Evolutionary conservation across 2,113 vertebrate species (phyloP).

Genomic region (Scolopax mira): DNA sequence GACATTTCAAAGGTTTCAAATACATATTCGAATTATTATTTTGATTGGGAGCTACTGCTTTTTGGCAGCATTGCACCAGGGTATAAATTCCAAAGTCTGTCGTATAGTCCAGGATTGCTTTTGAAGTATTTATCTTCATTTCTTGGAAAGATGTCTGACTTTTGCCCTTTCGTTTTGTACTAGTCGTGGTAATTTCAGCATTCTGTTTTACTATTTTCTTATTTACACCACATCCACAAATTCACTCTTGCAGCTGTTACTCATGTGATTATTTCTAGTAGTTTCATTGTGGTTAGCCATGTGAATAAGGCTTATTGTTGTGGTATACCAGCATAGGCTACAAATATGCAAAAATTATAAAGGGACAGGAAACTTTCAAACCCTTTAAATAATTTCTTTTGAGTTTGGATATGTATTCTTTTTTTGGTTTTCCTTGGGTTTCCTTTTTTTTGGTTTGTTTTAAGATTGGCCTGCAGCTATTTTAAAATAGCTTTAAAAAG

Average conservation of each 20-base stretch:
- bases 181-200: not conserved
- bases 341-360: constrained; percentile 50
- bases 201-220: not conserved
- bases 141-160: not conserved
- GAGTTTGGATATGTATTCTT: not conserved
- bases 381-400: constrained; percentile 31
- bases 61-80: not conserved
- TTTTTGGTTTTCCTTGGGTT: not conserved
- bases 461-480: not conserved
- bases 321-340: constrained; percentile 9
- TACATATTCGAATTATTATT: not conserved
- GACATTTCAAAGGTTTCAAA: not conserved
- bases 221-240: constrained; percentile 41
- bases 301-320: constrained; percentile 55
- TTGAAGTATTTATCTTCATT: not conserved
- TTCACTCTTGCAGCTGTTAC: constrained; percentile 51
- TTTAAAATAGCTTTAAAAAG: not conserved
- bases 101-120: not conserved
- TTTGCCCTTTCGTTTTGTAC: not conserved
- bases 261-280: constrained; percentile 61
- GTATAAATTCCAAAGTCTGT: not conserved
- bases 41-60: not conserved
- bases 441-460: not conserved
- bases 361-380: constrained; percentile 38
- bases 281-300: constrained; percentile 38